Percentiles rank a stretch among this genome's conserved stretches.
Conservation (phyloP, 2,797 vertebrate genomes). For the Iguana delicatissima region DNA sequence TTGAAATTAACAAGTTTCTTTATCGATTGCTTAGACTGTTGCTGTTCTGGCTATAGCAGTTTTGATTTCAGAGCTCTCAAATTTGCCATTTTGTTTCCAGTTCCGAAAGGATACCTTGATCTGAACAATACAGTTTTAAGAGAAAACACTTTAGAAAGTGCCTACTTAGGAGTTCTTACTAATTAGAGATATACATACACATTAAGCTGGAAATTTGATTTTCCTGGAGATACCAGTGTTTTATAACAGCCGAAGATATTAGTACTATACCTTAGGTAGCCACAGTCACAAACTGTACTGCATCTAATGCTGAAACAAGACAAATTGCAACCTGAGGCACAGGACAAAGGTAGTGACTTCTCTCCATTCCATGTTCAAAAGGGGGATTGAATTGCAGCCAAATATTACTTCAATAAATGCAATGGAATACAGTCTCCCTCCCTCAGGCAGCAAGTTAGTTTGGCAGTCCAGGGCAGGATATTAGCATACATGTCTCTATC, state of each 20-base stretch:
- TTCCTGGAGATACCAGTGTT: slow-evolving; percentile 5
- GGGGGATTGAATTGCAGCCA: neutral
- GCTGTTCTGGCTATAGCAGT: neutral
- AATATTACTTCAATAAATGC: too few relatives aligned
- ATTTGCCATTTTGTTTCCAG: neutral
- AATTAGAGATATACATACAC: neutral
- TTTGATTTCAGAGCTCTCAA: slow-evolving; percentile 1
- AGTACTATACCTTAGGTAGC: rapidly evolving
- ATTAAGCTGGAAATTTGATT: neutral
- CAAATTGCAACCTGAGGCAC: neutral
- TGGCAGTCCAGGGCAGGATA: too few relatives aligned
- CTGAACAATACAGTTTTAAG: neutral
- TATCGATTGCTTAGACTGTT: slow-evolving; percentile 2
- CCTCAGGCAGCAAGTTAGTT: too few relatives aligned
- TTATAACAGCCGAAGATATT: slow-evolving; percentile 1
- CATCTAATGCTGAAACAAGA: neutral
- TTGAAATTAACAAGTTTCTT: slow-evolving; percentile 7
- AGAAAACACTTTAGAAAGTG: neutral
- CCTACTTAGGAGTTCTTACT: neutral
- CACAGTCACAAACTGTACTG: slow-evolving; percentile 1
- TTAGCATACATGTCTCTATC: too few relatives aligned
- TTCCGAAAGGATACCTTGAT: slow-evolving; percentile 36
- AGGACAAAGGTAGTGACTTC: too few relatives aligned
- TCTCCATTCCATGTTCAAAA: neutral
- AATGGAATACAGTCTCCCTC: too few relatives aligned